Evolutionary conservation across 2,888 invertebrate genomes (phyloP).

Genomic region (Agrilus cyanescens): DNA sequence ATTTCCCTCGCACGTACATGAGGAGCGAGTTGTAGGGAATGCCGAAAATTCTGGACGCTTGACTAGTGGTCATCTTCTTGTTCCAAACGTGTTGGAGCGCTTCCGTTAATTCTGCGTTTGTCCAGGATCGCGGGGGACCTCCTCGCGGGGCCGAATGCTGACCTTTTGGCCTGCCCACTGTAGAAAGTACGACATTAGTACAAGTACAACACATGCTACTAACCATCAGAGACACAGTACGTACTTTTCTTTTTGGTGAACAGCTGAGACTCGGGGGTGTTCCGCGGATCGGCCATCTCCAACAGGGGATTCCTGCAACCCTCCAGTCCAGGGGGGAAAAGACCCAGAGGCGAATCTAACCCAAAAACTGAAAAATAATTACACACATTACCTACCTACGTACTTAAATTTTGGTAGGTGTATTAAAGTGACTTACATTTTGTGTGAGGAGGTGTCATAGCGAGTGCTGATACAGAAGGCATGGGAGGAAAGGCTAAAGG

Average conservation of each 20-base stretch:
- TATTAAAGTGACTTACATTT: constrained; percentile 38
- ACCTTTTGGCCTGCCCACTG: constrained; percentile 75
- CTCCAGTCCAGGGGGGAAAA: constrained; percentile 67
- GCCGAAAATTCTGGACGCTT: constrained; percentile 81
- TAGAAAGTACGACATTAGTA: constrained; percentile 18
- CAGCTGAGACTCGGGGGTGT: constrained; percentile 51
- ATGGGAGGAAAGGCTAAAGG: constrained; percentile 63
- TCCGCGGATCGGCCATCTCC: constrained; percentile 61
- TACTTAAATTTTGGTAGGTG: neutral
- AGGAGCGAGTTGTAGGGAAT: constrained; percentile 87
- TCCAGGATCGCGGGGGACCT: constrained; percentile 86
- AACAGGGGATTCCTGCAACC: constrained; percentile 62
- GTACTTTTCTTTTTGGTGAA: constrained; percentile 71
- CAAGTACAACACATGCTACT: neutral
- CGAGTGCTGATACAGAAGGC: constrained; percentile 60
- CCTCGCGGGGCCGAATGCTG: constrained; percentile 85
- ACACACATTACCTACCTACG: constrained; percentile 3
- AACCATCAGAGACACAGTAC: constrained; percentile 28
- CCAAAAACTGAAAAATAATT: constrained; percentile 52
- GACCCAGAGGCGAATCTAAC: constrained; percentile 58
- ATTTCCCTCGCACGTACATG: constrained; percentile 87
- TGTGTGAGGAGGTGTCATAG: constrained; percentile 75
- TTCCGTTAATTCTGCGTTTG: constrained; percentile 81
- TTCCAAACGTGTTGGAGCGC: constrained; percentile 91
- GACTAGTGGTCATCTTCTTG: constrained; percentile 88